These are phyloP conservation scores for Argyrosomus regius DNA, from an alignment of 2,797 vertebrate genomes.

Conservation along the genomic window DNA sequence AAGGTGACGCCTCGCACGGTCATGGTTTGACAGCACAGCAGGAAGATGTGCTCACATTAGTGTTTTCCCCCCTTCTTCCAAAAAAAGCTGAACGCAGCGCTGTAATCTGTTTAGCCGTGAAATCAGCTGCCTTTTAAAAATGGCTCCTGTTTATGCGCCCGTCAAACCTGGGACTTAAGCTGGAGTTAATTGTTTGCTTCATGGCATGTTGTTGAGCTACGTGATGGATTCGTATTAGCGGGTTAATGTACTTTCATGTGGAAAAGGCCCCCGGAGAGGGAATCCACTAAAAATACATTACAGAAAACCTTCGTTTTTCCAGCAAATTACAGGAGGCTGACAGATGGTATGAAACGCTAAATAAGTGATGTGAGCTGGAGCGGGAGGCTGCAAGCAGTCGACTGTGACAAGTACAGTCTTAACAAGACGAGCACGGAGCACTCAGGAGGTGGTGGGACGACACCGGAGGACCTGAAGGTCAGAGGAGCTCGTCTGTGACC, in stretches of 20 bases:
- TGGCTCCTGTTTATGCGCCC: constrained; percentile 75
- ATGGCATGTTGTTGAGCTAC: constrained; percentile 70
- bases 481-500: constrained; percentile 15
- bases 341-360: constrained; percentile 74
- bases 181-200: constrained; percentile 80
- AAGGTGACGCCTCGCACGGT: constrained; percentile 60
- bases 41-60: constrained; percentile 57
- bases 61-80: constrained; percentile 38
- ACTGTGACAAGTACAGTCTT: constrained; percentile 66
- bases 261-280: constrained; percentile 63
- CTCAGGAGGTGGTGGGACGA: constrained; percentile 37
- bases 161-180: constrained; percentile 76
- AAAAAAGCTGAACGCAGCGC: constrained; percentile 70
- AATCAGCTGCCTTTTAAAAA: constrained; percentile 80
- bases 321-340: constrained; percentile 69
- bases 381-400: constrained; percentile 59
- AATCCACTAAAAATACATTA: constrained; percentile 75
- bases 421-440: constrained; percentile 37
- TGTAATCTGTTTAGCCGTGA: constrained; percentile 84
- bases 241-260: constrained; percentile 79
- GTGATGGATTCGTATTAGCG: constrained; percentile 77
- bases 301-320: constrained; percentile 62
- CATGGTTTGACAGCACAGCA: constrained; percentile 71
- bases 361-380: constrained; percentile 72
- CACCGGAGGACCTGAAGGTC: constrained; percentile 14